Evolutionary conservation across 2,888 invertebrate species (phyloP), one percentile per base, ranked within the genome.

Genomic region (Cecidostiba fungosa): DNA sequence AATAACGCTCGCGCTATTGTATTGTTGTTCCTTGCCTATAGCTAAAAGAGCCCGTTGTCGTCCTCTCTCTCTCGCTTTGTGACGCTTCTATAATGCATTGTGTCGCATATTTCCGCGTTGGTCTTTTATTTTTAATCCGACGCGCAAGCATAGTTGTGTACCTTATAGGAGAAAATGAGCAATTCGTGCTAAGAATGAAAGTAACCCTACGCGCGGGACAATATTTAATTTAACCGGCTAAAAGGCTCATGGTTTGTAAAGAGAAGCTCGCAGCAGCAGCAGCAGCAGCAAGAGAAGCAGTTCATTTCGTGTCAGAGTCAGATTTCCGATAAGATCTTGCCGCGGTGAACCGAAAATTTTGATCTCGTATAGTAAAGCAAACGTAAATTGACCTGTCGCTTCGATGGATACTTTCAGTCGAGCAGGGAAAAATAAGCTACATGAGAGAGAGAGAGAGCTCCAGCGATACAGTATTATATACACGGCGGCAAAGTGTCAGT

Each of bases 381-480:
- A 89, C 88, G 88, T 88, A 89, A 90, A 90, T 90, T 89, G 89
- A 90, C 86, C 89, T 89, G 89, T 89, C 90, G 89, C 87, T 88
- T 89, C 87, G 86, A 86, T 86, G 86, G 87, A 84, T 84, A 77
- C 80, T 84, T 73, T 80, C 47, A 77, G 79, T 70, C 39, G 50
- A 26, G 73, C 69, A 59, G 36, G 29, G n/a, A 70, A 62, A 77
- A 82, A 82, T 81, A 62, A 85, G 85, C 85, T 59, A n/a, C 54
- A 59, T n/a, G 43, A 43, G 43, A 1, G 3, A 50, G 50, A 19
- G 19, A 12, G 43, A 12, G 43, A 43, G 43, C n/a, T n/a, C n/a
- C n/a, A 12, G 43, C 43, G 86, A 79, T 79, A 82, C 84, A 76
- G 43, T 36, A n/a, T n/a, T n/a, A n/a, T n/a, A n/a, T n/a, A n/a